Base-by-base conservation (phyloP, 35 echinoderm and acorn worm genomes). In the Eucidaris tribuloides region DNA sequence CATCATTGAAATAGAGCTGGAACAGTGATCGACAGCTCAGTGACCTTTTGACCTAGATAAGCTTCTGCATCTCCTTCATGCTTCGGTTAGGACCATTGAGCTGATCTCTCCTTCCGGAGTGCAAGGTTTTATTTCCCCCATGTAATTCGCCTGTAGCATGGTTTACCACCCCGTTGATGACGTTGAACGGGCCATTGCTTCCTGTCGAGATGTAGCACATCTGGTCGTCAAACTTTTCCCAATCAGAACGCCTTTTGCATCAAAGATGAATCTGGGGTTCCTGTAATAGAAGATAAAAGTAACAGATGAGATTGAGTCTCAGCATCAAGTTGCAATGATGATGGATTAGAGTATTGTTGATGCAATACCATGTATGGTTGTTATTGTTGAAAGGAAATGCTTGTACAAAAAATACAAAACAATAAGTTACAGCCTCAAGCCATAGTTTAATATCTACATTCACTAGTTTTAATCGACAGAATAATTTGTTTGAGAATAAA, bases 221-320 rank as follows among this genome's bases (percentile, higher is more conserved):
- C 3, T 48, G 20, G 40, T 93, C 91, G 23, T 46, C 49, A 59
- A 93, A 93, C 32, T 28, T 54, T n/a, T 85, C 34, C 5, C 91
- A 84, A 46, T 88, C 77, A 23, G 88, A 71, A 65, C 92, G 92
- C 57, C n/a, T n/a, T 95, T 95, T 52, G 87, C 92, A 71, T 95
- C 92, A 45, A 95, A 95, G 27, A 95, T 90, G 28, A 87, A 86
- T 40, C 81, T 72, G 9, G 83, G 83, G 58, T 92, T 92, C 83
- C 88, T 90, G 70, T 24, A 42, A 37, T 62, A 42, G 33, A 14
- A 46, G 3, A 19, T 42, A 18, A 44, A 68, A 11, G 3, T 23
- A n/a, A n/a, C n/a, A n/a, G n/a, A n/a, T n/a, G n/a, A n/a, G n/a
- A n/a, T n/a, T n/a, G n/a, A n/a, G n/a, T n/a, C n/a, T n/a, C n/a